Conservation (phyloP, 2,797 vertebrate species). For the Protosalanx chinensis region DNA sequence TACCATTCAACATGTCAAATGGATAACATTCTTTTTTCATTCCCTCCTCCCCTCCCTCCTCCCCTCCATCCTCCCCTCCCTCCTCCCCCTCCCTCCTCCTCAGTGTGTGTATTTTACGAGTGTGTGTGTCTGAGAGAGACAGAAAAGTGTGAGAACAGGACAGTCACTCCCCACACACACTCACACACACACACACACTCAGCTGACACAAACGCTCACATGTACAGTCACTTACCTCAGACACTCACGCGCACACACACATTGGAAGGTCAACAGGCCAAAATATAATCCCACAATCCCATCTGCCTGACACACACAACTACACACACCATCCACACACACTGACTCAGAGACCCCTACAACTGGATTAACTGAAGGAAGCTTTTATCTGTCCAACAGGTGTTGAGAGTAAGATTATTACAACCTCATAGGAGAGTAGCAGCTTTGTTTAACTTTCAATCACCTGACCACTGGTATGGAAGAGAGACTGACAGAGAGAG, state of each 20-base stretch:
- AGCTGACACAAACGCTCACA: no score
- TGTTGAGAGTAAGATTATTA: no score
- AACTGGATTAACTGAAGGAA: no score
- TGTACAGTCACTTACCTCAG: no score
- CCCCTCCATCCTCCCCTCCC: not conserved
- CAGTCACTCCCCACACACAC: not conserved
- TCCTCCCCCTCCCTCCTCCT: not conserved
- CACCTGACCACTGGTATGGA: not conserved
- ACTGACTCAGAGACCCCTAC: no score
- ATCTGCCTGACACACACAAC: no score
- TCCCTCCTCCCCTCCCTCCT: not conserved
- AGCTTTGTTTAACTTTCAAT: not conserved
- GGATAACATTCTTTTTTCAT: slow-evolving; percentile 25
- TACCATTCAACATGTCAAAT: slow-evolving; percentile 16
- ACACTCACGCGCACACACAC: no score
- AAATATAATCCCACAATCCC: no score
- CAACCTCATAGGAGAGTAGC: no score
- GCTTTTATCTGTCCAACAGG: no score
- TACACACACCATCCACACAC: no score
- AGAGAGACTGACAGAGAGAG: not conserved
- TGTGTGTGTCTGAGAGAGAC: not conserved
- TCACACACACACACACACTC: not conserved
- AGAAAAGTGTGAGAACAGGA: not conserved
- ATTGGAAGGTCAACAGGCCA: no score
- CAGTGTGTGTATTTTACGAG: slow-evolving; percentile 2